Evolutionary conservation across 2,888 invertebrate genomes (phyloP), one percentile per base, ranked within the genome.

Genomic region (Plagodis dolabraria): DNA sequence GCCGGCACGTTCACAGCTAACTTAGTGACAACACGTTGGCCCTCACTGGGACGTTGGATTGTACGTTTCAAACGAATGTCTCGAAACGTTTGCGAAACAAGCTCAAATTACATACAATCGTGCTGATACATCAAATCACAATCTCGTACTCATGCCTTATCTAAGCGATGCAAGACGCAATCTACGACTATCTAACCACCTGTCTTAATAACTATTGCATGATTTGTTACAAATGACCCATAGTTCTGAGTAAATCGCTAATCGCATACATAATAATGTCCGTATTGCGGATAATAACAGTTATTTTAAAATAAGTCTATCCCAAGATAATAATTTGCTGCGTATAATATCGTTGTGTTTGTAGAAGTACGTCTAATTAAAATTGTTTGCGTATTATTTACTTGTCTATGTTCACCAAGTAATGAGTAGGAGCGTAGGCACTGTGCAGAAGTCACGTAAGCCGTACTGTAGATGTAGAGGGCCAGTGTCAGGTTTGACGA

Each of bases 21-120:
- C 71, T 57, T 74, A 75, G 77, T 84, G 81, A 79, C 85, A 82
- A 85, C 84, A 84, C 73, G 72, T 64, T 69, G 82, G 77, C 78
- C 84, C 76, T 79, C 80, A 72, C 67, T 69, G 74, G 75, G 75
- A 76, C 81, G 71, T 61, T 72, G 72, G 72, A 71, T 68, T 64
- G 75, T 76, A 82, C 76, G 80, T 81, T 86, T 85, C 82, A 82
- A 76, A 69, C 70, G 71, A 79, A 79, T 75, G 71, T 75, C 73
- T 70, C 73, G 68, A 43, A 70, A 76, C 47, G 75, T 77, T 86
- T 86, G 81, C 83, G 82, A 83, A 85, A 85, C 65, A 51, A 47
- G 53, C 65, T 61, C 74, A 75, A 70, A 74, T 71, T 56, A 60
- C 59, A 50, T 49, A 10, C 40, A 10, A 8, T 58, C 58, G 45